These are phyloP conservation scores for Aproaerema taeniolella DNA, from an alignment of 2,888 invertebrate genomes.

Conservation along the genomic window DNA sequence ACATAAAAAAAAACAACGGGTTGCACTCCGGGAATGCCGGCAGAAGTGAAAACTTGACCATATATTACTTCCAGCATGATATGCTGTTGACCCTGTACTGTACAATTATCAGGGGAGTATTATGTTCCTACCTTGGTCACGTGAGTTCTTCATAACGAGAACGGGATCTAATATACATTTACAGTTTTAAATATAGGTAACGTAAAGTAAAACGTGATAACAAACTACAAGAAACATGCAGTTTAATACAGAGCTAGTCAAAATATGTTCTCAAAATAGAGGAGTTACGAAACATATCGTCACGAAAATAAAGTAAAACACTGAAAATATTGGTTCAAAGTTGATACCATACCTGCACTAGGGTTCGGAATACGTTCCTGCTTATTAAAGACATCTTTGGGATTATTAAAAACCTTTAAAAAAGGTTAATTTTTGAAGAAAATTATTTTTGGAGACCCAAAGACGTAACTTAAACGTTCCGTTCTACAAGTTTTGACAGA, in stretches of 20 bases:
- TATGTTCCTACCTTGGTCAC: too few relatives aligned
- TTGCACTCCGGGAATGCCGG: too few relatives aligned
- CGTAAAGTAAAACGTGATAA: background rate
- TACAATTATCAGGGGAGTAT: too few relatives aligned
- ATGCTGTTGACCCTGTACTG: too few relatives aligned
- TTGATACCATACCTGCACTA: conserved; percentile 51
- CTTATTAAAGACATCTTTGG: conserved; percentile 55
- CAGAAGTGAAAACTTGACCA: too few relatives aligned
- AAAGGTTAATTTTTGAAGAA: conserved; percentile 40
- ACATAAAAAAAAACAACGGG: too few relatives aligned
- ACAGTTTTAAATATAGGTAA: too few relatives aligned
- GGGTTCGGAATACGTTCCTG: conserved; percentile 56
- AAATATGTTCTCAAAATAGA: conserved; percentile 15
- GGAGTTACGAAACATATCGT: conserved; percentile 61
- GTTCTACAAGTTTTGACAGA: conserved; percentile 32
- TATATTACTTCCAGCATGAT: too few relatives aligned
- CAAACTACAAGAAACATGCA: background rate
- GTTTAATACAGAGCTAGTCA: conserved; percentile 1
- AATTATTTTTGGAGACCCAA: conserved; percentile 52
- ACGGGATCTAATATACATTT: too few relatives aligned
- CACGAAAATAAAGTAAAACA: conserved; percentile 4
- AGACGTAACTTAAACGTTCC: conserved; percentile 43
- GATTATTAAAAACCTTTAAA: conserved; percentile 27
- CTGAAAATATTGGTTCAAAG: background rate
- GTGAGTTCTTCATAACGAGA: too few relatives aligned